Percentiles rank a stretch among this genome's conserved stretches.
These are phyloP conservation scores for Protodeltote pygarga DNA, from an alignment of 2,888 invertebrate species.

Conservation along the genomic window DNA sequence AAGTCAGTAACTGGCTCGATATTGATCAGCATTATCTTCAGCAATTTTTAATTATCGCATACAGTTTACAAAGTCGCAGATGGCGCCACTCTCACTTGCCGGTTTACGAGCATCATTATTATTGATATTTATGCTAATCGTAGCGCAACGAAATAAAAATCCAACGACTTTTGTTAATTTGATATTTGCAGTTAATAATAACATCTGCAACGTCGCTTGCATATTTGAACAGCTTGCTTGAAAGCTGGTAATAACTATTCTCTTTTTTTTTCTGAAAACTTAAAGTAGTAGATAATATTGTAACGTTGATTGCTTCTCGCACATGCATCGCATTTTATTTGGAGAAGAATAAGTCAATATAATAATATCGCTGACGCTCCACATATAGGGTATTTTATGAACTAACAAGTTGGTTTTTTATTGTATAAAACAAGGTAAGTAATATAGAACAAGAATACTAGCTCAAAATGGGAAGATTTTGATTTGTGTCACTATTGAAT, in stretches of 20 bases:
- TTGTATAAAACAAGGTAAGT: too few species aligned
- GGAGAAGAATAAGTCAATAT: conserved; percentile 10
- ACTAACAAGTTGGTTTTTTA: too few species aligned
- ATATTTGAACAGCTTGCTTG: conserved; percentile 31
- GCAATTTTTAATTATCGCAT: conserved; percentile 70
- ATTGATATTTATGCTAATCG: conserved; percentile 18
- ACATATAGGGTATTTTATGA: too few species aligned
- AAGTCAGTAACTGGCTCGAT: too few species aligned
- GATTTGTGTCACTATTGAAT: too few species aligned
- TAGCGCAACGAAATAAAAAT: conserved; percentile 18
- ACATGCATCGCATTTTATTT: conserved; percentile 23
- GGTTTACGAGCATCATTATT: conserved; percentile 22
- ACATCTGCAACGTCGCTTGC: conserved; percentile 43
- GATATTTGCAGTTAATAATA: conserved; percentile 23
- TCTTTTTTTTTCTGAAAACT: conserved; percentile 22
- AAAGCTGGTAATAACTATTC: conserved; percentile 16
- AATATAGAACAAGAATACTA: too few species aligned
- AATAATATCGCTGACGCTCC: too few species aligned
- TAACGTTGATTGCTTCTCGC: conserved; percentile 20
- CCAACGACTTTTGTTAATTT: conserved; percentile 14
- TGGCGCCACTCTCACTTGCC: conserved; percentile 16
- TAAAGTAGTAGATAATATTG: conserved; percentile 16
- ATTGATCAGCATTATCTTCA: too few species aligned
- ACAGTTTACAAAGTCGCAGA: conserved; percentile 28
- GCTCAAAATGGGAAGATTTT: too few species aligned